Conservation (phyloP, 2,113 vertebrate genomes). For the Leptobrachium ailaonicum region DNA sequence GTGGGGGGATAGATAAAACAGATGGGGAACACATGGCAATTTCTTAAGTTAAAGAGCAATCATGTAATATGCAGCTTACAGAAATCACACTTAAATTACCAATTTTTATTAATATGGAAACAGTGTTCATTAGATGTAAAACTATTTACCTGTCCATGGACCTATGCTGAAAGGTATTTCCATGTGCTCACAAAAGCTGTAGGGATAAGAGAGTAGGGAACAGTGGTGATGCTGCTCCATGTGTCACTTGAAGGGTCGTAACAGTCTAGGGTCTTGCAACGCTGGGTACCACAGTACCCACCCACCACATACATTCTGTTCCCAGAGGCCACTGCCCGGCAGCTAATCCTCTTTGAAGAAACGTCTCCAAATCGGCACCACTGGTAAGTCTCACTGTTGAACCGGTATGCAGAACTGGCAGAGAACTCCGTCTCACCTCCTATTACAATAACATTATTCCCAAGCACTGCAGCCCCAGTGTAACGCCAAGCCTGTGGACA, state of each 20-base stretch:
- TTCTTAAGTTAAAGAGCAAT: too few relatives aligned
- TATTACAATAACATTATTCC: conserved; percentile 77
- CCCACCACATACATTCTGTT: conserved; percentile 81
- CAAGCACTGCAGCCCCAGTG: conserved; percentile 76
- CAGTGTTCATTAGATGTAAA: too few relatives aligned
- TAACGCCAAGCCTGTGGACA: conserved; percentile 84
- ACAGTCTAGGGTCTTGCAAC: conserved; percentile 81
- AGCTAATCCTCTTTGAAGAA: conserved; percentile 77
- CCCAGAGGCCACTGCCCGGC: conserved; percentile 78
- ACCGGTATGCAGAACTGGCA: conserved; percentile 78
- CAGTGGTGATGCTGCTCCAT: conserved; percentile 80
- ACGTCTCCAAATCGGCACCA: conserved; percentile 81
- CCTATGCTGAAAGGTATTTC: conserved; percentile 78
- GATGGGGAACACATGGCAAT: too few relatives aligned
- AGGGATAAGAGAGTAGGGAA: conserved; percentile 81
- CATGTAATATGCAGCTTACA: too few relatives aligned
- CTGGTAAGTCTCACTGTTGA: conserved; percentile 82
- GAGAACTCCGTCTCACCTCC: conserved; percentile 81
- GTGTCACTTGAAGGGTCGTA: conserved; percentile 79
- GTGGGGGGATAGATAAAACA: too few relatives aligned
- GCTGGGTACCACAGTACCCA: conserved; percentile 78
- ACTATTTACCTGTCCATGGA: conserved; percentile 1
- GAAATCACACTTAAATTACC: too few relatives aligned
- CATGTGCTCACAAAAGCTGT: conserved; percentile 84
- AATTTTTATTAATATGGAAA: too few relatives aligned